Percentiles rank a stretch among this genome's conserved stretches.
These are phyloP conservation scores for Nyctibius bracteatus DNA, from an alignment of 2,113 vertebrate genomes.

Conservation along the genomic window DNA sequence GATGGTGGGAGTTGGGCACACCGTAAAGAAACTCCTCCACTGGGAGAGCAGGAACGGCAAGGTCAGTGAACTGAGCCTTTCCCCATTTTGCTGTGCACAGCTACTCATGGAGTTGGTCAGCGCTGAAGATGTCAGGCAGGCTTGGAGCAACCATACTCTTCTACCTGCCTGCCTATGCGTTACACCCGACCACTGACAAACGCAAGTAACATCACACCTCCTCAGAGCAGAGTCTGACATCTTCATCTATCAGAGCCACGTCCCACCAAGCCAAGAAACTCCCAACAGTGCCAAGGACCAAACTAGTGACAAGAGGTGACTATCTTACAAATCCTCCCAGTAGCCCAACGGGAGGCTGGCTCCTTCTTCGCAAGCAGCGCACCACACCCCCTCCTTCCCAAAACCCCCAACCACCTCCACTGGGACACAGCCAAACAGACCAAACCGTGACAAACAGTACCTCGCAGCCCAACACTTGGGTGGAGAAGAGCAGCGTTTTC, in stretches of 20 bases:
- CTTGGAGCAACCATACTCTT: not conserved
- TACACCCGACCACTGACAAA: not conserved
- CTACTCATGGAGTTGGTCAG: accelerated
- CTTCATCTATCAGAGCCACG: not conserved
- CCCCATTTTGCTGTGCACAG: not conserved
- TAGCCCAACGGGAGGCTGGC: accelerated
- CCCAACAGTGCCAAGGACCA: not conserved
- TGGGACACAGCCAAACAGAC: not conserved
- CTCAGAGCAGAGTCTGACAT: not conserved
- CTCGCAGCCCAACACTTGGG: not conserved
- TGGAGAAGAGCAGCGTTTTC: not conserved
- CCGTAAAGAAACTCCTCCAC: not conserved
- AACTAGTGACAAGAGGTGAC: not conserved
- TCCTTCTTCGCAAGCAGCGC: not conserved
- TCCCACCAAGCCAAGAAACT: not conserved
- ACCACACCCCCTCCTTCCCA: not conserved
- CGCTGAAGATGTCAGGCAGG: not conserved
- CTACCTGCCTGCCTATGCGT: not conserved
- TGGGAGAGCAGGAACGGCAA: not conserved
- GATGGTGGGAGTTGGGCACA: not conserved
- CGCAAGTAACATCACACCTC: not conserved
- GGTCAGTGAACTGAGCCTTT: not conserved
- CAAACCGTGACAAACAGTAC: not conserved
- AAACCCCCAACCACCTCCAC: not conserved
- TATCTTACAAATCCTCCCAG: not conserved